Conservation (phyloP, 2,797 vertebrate species). For the Urocyon cinereoargenteus region DNA sequence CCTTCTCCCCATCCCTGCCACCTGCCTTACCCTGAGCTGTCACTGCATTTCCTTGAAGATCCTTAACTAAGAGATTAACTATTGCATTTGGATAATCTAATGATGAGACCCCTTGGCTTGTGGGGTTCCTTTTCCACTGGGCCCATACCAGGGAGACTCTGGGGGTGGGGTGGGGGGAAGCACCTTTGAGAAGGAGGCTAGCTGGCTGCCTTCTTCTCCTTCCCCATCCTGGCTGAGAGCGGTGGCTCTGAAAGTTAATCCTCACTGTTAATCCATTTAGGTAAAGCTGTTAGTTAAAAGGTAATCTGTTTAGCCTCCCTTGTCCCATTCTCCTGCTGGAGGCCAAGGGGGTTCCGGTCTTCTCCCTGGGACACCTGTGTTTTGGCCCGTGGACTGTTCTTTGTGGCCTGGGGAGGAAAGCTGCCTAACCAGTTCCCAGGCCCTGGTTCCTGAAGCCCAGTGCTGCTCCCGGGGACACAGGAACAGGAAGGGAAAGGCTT, state of each 20-base stretch:
- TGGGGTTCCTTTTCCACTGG: not conserved
- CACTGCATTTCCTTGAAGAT: not conserved
- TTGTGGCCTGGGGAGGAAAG: constrained; percentile 22
- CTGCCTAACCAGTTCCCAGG: constrained; percentile 56
- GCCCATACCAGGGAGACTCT: not conserved
- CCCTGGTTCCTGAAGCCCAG: not conserved
- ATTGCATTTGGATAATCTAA: not conserved
- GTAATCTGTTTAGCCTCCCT: constrained; percentile 14
- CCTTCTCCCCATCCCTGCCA: too few relatives aligned
- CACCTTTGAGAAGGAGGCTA: not conserved
- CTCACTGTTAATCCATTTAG: constrained; percentile 35
- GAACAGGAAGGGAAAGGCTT: not conserved
- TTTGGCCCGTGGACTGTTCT: not conserved
- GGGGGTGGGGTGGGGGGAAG: not conserved
- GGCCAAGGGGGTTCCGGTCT: not conserved
- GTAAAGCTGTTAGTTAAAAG: constrained; percentile 54
- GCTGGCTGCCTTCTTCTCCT: not conserved
- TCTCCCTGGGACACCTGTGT: not conserved
- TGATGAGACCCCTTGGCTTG: not conserved
- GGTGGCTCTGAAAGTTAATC: not conserved
- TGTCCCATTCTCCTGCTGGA: not conserved
- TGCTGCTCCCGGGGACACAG: not conserved
- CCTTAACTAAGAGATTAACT: not conserved
- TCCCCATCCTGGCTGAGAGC: not conserved
- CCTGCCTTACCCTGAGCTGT: not conserved